Conservation (phyloP, 2,888 invertebrate genomes). For the Anorthoa munda region DNA sequence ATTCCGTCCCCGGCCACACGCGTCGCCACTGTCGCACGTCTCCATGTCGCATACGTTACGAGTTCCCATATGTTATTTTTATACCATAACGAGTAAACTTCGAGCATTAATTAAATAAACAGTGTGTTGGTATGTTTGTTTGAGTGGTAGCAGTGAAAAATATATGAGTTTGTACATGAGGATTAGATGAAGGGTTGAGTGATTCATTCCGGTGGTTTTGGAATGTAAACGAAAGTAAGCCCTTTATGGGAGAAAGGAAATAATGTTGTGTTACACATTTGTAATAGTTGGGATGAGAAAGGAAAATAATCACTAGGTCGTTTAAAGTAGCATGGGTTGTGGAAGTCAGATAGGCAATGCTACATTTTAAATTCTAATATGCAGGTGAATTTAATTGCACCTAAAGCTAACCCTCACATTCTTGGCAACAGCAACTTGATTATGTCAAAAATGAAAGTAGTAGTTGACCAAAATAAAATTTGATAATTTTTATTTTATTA, state of each 20-base stretch:
- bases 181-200: slow-evolving; percentile 25
- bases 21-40: slow-evolving; percentile 50
- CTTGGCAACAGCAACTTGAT: no score
- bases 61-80: slow-evolving; percentile 57
- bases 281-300: not conserved
- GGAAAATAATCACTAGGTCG: no score
- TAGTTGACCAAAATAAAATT: no score
- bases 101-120: slow-evolving; percentile 65
- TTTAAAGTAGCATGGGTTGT: no score
- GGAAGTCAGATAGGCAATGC: no score
- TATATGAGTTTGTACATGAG: slow-evolving; percentile 41
- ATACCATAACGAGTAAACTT: slow-evolving; percentile 52
- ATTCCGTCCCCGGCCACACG: slow-evolving; percentile 65
- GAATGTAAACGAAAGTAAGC: slow-evolving; percentile 17
- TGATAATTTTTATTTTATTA: no score
- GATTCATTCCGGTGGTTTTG: slow-evolving; percentile 32
- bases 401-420: no score
- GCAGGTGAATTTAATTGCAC: no score
- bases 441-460: no score
- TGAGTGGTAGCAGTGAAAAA: slow-evolving; percentile 40
- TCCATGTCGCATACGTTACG: slow-evolving; percentile 49
- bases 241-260: slow-evolving; percentile 8
- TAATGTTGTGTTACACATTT: not conserved
- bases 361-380: no score
- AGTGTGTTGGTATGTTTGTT: slow-evolving; percentile 50